These are phyloP conservation scores for Catajapyx aquilonaris DNA, from an alignment of 1,140 invertebrate genomes.

Conservation along the genomic window DNA sequence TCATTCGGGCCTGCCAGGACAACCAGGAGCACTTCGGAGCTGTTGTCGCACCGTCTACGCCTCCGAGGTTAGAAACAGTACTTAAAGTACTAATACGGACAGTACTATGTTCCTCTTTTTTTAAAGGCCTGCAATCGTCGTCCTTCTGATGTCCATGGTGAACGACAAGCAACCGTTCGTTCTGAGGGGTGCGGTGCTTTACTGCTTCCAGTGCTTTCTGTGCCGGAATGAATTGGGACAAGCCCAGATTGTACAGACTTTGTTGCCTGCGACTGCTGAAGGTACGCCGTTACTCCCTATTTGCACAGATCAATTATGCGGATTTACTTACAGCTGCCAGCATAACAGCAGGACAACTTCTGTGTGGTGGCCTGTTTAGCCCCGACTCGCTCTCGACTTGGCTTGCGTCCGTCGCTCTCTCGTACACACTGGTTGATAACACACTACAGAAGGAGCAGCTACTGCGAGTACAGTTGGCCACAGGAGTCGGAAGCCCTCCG, in stretches of 20 bases:
- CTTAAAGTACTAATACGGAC: slow-evolving; percentile 4
- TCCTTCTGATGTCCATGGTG: slow-evolving; percentile 95
- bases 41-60: slow-evolving; percentile 79
- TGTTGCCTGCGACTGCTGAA: slow-evolving; percentile 65
- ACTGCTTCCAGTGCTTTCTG: slow-evolving; percentile 91
- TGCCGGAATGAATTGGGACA: slow-evolving; percentile 84
- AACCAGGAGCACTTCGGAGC: slow-evolving; percentile 86
- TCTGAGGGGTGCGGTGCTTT: slow-evolving; percentile 81
- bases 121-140: slow-evolving; percentile 66
- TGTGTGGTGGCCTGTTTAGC: slow-evolving; percentile 85
- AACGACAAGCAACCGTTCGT: slow-evolving; percentile 92
- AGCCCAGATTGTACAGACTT: slow-evolving; percentile 66
- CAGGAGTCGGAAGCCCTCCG: slow-evolving; percentile 57
- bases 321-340: slow-evolving; percentile 17
- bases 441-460: slow-evolving; percentile 75
- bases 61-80: slow-evolving; percentile 39
- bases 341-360: slow-evolving; percentile 56
- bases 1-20: slow-evolving; percentile 67
- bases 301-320: too few species aligned
- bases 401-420: slow-evolving; percentile 81
- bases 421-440: slow-evolving; percentile 79
- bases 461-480: slow-evolving; percentile 75
- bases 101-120: slow-evolving; percentile 13
- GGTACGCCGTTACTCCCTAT: slow-evolving; percentile 26
- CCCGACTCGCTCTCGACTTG: slow-evolving; percentile 85